These are phyloP conservation scores for Leptinotarsa undecemlineata DNA, from an alignment of 1,140 invertebrate species.

Conservation along the genomic window DNA sequence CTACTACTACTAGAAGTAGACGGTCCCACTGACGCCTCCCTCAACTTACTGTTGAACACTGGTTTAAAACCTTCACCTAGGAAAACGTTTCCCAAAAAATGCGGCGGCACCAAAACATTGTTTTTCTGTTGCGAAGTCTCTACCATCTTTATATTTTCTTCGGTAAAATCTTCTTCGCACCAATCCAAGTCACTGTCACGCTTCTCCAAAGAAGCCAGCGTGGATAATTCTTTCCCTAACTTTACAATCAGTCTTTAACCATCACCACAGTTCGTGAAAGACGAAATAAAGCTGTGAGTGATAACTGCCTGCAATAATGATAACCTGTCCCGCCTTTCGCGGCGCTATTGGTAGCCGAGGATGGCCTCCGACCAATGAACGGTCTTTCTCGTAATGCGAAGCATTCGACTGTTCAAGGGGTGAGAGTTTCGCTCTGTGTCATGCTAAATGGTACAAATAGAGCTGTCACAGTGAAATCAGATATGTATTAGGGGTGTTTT, in stretches of 20 bases:
- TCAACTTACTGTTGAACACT: constrained; percentile 40
- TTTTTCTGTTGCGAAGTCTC: constrained; percentile 44
- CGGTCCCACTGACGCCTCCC: background rate
- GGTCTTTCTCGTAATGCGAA: background rate
- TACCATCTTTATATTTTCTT: constrained; percentile 53
- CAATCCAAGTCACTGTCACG: constrained; percentile 52
- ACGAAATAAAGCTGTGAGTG: constrained; percentile 10
- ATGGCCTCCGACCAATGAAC: constrained; percentile 17
- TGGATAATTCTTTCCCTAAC: constrained; percentile 22
- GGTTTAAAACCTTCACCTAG: constrained; percentile 51
- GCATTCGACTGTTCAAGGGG: constrained; percentile 26
- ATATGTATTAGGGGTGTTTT: constrained; percentile 29
- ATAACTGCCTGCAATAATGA: constrained; percentile 14
- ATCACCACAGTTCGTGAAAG: constrained; percentile 10
- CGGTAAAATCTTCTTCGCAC: constrained; percentile 49
- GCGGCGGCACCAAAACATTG: constrained; percentile 16
- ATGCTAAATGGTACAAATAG: constrained; percentile 32
- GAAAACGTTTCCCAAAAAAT: constrained; percentile 47
- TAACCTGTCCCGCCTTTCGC: constrained; percentile 14
- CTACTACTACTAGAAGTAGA: constrained; percentile 58
- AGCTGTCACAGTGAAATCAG: constrained; percentile 34
- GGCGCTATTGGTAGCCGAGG: constrained; percentile 22
- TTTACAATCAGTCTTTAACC: constrained; percentile 16
- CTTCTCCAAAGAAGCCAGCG: constrained; percentile 50
- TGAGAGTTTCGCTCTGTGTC: constrained; percentile 15